phyloP scores from a whole-genome alignment of 2,113 vertebrate species.

The Loxodonta africana region DNA sequence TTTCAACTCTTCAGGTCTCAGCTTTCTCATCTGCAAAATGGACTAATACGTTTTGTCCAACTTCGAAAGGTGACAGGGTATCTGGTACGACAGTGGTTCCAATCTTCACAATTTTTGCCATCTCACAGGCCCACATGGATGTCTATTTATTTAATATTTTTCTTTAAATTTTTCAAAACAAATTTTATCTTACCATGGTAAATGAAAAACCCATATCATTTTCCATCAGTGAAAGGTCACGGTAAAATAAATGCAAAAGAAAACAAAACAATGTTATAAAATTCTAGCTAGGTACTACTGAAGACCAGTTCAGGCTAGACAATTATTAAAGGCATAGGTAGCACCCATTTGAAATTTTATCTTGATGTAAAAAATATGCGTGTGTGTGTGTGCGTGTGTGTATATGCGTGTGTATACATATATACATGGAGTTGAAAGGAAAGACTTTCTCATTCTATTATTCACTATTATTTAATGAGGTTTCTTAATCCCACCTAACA shows the following conservation, averaged over 20 bases:
- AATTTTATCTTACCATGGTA: neutral
- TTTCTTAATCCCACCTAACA: neutral
- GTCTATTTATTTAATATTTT: neutral
- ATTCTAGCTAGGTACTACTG: neutral
- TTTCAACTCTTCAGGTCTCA: neutral
- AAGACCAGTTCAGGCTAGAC: neutral
- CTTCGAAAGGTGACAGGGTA: neutral
- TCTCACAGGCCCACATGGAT: neutral
- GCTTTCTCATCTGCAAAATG: neutral
- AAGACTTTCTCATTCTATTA: neutral
- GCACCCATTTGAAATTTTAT: neutral
- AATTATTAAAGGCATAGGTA: neutral
- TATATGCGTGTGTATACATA: too few relatives aligned
- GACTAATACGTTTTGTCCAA: neutral
- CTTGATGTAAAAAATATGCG: neutral
- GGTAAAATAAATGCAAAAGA: conserved; percentile 40
- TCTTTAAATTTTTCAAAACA: neutral
- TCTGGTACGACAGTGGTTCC: neutral
- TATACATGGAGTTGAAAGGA: neutral
- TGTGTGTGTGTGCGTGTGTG: too few relatives aligned
- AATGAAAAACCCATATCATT: neutral
- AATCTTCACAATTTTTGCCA: neutral
- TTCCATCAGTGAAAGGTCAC: neutral
- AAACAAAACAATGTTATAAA: neutral
- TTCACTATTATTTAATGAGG: neutral